A percentile compares a stretch with the other conserved stretches of the same genome.
Conservation (phyloP, 2,888 invertebrate species). For the Cactoblastis cactorum region DNA sequence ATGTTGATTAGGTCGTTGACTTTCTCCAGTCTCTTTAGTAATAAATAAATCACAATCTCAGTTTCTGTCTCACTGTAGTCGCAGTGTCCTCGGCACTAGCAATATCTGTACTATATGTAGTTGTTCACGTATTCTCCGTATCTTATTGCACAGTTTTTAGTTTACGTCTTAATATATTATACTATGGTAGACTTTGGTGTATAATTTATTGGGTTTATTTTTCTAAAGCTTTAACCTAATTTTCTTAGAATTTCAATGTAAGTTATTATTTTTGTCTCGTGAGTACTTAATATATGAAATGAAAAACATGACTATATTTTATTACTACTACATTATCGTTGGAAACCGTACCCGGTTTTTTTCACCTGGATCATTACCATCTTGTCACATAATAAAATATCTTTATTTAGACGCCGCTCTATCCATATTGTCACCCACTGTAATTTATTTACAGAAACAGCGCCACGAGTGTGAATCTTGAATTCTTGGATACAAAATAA, state of each 20-base stretch:
- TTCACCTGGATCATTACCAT: too few species aligned
- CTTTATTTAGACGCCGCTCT: too few species aligned
- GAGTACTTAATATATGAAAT: too few species aligned
- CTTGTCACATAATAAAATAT: too few species aligned
- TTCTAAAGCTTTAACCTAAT: too few species aligned
- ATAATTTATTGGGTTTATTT: too few species aligned
- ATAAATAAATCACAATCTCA: slow-evolving; percentile 48
- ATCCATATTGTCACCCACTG: too few species aligned
- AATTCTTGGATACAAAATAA: slow-evolving; percentile 26
- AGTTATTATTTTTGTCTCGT: too few species aligned
- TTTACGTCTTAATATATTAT: background rate
- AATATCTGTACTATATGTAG: slow-evolving; percentile 45
- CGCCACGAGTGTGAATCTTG: slow-evolving; percentile 32
- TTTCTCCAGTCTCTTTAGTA: slow-evolving; percentile 33
- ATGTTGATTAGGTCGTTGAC: slow-evolving; percentile 61
- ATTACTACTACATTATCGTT: too few species aligned
- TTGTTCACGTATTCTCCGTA: slow-evolving; percentile 30
- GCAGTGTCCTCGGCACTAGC: slow-evolving; percentile 44
- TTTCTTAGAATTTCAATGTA: too few species aligned
- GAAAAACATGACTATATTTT: too few species aligned
- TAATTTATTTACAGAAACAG: background rate
- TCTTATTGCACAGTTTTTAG: slow-evolving; percentile 9
- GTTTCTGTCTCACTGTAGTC: slow-evolving; percentile 16
- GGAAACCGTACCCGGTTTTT: too few species aligned
- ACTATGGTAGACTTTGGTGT: background rate